Conservation (phyloP, 2,888 invertebrate species). For the Cordilura impudica region DNA sequence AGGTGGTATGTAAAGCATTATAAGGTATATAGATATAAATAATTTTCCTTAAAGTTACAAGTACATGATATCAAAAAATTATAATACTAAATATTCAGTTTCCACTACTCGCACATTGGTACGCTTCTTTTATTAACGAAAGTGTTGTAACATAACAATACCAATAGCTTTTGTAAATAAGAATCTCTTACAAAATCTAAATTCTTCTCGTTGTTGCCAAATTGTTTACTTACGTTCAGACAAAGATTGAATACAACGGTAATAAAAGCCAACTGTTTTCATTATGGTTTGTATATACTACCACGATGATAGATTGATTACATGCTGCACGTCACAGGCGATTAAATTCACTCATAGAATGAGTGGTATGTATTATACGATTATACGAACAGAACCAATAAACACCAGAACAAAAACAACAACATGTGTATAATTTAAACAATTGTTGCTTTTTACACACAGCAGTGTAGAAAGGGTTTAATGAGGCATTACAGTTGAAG, state of each 20-base stretch:
- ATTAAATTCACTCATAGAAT: slow-evolving; percentile 42
- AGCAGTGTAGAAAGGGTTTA: not conserved
- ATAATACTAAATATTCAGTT: too few relatives aligned
- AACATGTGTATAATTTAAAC: slow-evolving; percentile 13
- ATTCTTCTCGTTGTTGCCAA: not conserved
- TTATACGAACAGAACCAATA: not conserved
- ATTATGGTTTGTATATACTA: slow-evolving; percentile 23
- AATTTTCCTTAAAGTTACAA: too few relatives aligned
- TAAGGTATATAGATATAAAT: too few relatives aligned
- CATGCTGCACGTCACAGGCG: slow-evolving; percentile 53
- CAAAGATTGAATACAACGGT: slow-evolving; percentile 17
- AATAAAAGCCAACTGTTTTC: slow-evolving; percentile 32
- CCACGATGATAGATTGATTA: slow-evolving; percentile 57
- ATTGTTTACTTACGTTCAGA: slow-evolving; percentile 2
- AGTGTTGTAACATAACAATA: not conserved
- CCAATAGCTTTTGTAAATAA: not conserved
- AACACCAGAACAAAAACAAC: slow-evolving; percentile 3
- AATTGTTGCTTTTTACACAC: not conserved
- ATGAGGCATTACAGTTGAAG: not conserved
- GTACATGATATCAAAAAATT: too few relatives aligned
- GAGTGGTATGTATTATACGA: slow-evolving; percentile 9
- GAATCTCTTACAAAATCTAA: not conserved
- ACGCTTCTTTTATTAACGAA: not conserved
- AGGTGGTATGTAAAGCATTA: too few relatives aligned
- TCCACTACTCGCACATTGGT: too few relatives aligned